Evolutionary conservation across 2,888 invertebrate genomes (phyloP).

Genomic region (Trissonchulus sp.): DNA sequence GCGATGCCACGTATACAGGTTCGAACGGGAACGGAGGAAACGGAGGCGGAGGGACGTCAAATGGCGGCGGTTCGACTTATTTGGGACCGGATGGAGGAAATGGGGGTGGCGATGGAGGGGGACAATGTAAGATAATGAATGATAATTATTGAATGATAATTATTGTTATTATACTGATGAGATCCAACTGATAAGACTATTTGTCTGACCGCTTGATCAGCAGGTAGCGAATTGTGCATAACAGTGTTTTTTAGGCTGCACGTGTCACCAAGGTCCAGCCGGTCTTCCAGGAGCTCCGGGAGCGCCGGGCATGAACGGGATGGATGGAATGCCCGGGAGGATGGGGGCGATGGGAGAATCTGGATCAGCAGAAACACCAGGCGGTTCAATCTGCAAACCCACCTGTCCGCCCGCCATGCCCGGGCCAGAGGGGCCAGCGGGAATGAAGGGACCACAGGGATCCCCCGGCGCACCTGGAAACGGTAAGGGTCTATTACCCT

Average conservation of each 20-base stretch:
- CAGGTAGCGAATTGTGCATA: too few species aligned
- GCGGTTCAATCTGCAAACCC: neutral
- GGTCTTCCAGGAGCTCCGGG: neutral
- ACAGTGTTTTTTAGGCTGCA: neutral
- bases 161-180: neutral
- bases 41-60: too few species aligned
- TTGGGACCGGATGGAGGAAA: too few species aligned
- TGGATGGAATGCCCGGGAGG: neutral
- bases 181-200: neutral
- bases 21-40: too few species aligned
- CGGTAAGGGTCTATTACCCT: neutral
- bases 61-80: too few species aligned
- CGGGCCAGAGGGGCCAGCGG: neutral
- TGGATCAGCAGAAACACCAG: neutral
- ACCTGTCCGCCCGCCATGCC: neutral
- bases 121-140: neutral
- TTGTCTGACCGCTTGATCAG: neutral
- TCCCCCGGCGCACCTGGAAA: neutral
- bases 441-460: neutral
- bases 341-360: neutral
- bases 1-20: too few species aligned
- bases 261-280: neutral
- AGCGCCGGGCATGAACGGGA: neutral
- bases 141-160: neutral
- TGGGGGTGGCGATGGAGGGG: neutral